phyloP scores from a whole-genome alignment of 2,113 vertebrate genomes.

The Lagopus leucura region DNA sequence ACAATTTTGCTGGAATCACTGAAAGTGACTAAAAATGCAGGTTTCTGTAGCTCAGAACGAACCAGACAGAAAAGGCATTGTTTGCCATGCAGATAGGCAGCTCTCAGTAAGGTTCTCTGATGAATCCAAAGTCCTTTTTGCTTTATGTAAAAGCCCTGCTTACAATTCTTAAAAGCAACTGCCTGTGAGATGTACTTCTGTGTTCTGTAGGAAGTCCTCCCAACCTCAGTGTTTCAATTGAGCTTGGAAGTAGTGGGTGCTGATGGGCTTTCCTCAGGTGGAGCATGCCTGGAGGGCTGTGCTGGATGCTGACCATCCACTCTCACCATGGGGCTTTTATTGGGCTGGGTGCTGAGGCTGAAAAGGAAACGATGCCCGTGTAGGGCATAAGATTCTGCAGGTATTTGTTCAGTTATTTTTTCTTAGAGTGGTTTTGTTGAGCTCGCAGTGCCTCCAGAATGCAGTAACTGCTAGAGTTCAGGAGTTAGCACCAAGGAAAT shows the following conservation, averaged over 20 bases:
- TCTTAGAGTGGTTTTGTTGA: background rate
- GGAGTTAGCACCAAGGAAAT: background rate
- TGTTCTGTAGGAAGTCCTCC: background rate
- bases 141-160: background rate
- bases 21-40: rapidly evolving
- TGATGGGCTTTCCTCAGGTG: background rate
- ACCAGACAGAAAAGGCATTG: background rate
- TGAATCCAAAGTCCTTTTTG: background rate
- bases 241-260: background rate
- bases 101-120: background rate
- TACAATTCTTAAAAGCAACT: background rate
- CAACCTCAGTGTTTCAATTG: rapidly evolving
- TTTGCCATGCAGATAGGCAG: rapidly evolving
- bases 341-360: background rate
- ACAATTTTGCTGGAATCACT: background rate
- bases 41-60: background rate
- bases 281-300: background rate
- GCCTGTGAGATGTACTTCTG: background rate
- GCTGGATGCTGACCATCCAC: background rate
- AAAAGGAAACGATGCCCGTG: background rate
- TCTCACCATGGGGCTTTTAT: rapidly evolving
- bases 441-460: background rate
- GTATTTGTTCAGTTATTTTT: background rate
- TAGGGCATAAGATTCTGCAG: background rate
- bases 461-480: background rate